Percentiles rank a stretch among this genome's conserved stretches.
phyloP scores from a whole-genome alignment of 2,888 invertebrate genomes.

The Heliconius ismenius region DNA sequence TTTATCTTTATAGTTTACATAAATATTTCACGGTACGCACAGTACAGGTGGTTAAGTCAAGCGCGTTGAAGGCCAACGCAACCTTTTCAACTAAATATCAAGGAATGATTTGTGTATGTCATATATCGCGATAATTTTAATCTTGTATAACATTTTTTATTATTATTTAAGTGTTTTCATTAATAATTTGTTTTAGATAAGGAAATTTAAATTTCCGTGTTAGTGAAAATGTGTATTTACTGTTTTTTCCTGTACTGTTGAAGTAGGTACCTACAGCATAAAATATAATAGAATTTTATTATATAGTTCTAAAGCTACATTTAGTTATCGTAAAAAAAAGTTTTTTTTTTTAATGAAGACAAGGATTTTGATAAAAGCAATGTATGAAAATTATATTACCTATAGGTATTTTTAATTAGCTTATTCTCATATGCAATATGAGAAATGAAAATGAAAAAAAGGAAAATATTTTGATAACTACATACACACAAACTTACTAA shows the following conservation, averaged over 20 bases:
- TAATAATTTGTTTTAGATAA: neutral
- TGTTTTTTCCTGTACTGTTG: no score
- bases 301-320: neutral
- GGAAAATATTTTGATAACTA: no score
- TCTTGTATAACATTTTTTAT: neutral
- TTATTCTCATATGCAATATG: no score
- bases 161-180: neutral
- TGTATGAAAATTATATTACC: no score
- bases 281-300: neutral
- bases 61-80: conserved; percentile 19
- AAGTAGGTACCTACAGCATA: no score
- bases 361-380: no score
- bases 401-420: no score
- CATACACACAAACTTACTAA: neutral
- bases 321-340: neutral
- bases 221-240: no score
- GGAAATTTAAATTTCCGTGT: no score
- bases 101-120: conserved; percentile 20
- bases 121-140: conserved; percentile 13
- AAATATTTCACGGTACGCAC: neutral
- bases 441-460: no score
- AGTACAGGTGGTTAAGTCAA: conserved; percentile 17
- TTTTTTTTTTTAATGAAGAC: no score
- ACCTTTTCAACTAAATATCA: conserved; percentile 27
- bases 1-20: neutral